Base-by-base conservation (phyloP, 1,140 invertebrate genomes). In the Nylanderia fulva region DNA sequence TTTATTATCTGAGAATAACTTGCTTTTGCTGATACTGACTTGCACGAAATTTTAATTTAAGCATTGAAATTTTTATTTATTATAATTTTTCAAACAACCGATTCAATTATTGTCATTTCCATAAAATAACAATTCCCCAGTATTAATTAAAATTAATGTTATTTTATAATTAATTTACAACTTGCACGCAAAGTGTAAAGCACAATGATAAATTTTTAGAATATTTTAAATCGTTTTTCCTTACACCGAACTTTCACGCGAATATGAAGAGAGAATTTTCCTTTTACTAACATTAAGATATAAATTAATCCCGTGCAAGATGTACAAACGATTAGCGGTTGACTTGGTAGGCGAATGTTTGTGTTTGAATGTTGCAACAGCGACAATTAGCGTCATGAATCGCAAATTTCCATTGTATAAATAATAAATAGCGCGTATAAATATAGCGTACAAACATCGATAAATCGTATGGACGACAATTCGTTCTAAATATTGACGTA, bases 401-500 rank as follows among this genome's bases (percentile, higher is more conserved):
- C 77, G 77, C 52, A 82, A 82, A 82, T 82, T 72, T 82, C 27
- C 77, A 82, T 82, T 82, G 52, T 82, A 82, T 82, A 82, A 82
- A 82, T 82, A 82, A 82, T 82, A 82, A 82, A 82, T 82, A 82
- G 64, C 66, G 77, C 52, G 66, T 68, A 82, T 82, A 82, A 82
- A 82, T 48, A 48, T 72, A 82, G 66, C 77, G 13, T 72, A 82
- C 66, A 72, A 82, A 82, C 66, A 82, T 54, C 64, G 77, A 64
- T 80, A 71, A 80, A 80, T 80, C 77, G 66, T 72, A 82, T 27
- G 77, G 36, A 72, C 77, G 77, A 82, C 77, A 82, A 82, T 82
- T 82, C 66, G 66, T 71, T 82, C 77, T 82, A 82, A 82, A 82
- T 82, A 82, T 82, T 82, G 77, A 82, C 66, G 77, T 82, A 82